phyloP scores from a whole-genome alignment of 2,888 invertebrate genomes.

The Cyclophora albipunctata region DNA sequence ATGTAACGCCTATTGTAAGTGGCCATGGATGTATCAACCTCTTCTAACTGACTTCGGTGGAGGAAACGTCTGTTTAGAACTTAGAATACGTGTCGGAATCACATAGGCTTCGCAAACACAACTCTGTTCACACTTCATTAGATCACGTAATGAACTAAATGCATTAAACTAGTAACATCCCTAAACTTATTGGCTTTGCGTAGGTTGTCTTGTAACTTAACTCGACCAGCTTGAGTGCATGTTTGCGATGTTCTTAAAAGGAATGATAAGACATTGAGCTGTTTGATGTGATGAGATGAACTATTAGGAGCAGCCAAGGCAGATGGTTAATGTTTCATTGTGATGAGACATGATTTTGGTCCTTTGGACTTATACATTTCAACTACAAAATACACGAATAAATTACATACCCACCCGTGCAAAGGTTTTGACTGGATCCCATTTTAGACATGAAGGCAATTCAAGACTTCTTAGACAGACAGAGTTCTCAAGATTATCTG shows the following conservation, averaged over 20 bases:
- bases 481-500: no score
- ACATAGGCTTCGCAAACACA: slow-evolving; percentile 10
- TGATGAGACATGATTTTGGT: no score
- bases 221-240: background rate
- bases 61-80: slow-evolving; percentile 5
- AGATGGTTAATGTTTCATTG: no score
- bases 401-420: no score
- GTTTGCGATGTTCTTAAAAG: slow-evolving; percentile 1
- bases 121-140: slow-evolving; percentile 9
- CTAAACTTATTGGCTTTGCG: slow-evolving; percentile 41
- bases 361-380: no score
- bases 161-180: slow-evolving; percentile 30
- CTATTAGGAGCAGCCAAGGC: no score
- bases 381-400: no score
- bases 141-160: slow-evolving; percentile 47
- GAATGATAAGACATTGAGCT: no score
- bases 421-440: no score
- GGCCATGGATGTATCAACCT: slow-evolving; percentile 19
- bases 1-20: slow-evolving; percentile 45
- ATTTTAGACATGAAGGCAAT: no score
- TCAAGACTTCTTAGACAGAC: no score
- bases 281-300: no score
- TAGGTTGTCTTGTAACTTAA: slow-evolving; percentile 21
- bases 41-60: slow-evolving; percentile 8
- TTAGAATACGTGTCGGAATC: slow-evolving; percentile 10